Base-by-base conservation (phyloP, 64 coral and sea anemone species). In the Montipora cactus region DNA sequence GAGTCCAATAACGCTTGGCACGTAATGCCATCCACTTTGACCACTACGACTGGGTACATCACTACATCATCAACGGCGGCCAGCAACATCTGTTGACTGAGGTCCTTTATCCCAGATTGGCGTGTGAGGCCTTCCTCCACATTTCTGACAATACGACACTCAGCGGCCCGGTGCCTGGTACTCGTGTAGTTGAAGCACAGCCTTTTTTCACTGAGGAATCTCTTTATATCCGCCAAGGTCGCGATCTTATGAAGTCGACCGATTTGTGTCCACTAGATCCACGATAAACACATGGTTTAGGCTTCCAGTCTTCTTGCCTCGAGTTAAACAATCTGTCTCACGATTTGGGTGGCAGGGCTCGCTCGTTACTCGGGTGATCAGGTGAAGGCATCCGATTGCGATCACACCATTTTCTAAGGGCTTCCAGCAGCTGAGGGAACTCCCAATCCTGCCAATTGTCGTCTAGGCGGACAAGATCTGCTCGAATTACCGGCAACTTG, bases 161-260 rank as follows among this genome's bases (percentile, higher is more conserved):
- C 16, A 0, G 37, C 0, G 4, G 89, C 89, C 37, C 70, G 80
- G 6, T 95, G 94, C 57, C 51, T 69, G 5, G 66, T 79, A 9
- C 66, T 89, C 12, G 75, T 91, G 74, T 76, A 95, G 83, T 95
- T 88, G 72, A 91, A 91, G 53, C 94, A 88, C 23, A 79, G 22
- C 25, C 59, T 89, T 50, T 75, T 76, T 7, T 89, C 76, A 13
- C 66, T 82, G 0, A 92, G 78, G 49, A 53, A 5, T 64, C 58
- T 20, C 90, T 58, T 18, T 77, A 59, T n/a, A n/a, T n/a, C n/a
- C n/a, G 45, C 71, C 37, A 74, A 69, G 37, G 73, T 46, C 64
- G 52, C 77, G 7, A 91, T 74, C 73, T 87, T 79, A 12, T 44
- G 25, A 78, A 80, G 25, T 91, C 77, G 5, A 79, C 75, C 6